A percentile compares a stretch with the other conserved stretches of the same genome.
Evolutionary conservation across 2,113 vertebrate genomes (phyloP).

Genomic region (Verasper variegatus): DNA sequence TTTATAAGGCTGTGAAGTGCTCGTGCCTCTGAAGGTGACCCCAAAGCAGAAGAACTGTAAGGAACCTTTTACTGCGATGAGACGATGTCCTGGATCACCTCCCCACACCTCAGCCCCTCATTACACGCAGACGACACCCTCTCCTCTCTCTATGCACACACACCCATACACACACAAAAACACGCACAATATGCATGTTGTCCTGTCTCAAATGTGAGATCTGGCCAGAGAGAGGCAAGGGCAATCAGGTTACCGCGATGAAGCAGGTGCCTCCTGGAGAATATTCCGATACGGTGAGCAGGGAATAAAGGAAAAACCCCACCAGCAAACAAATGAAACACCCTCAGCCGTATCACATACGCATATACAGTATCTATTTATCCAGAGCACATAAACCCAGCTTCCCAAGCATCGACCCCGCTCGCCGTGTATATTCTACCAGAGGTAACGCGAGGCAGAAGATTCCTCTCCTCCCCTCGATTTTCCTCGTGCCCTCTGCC

Average conservation of each 20-base stretch:
- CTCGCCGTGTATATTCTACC: slow-evolving; percentile 11
- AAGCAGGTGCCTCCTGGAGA: slow-evolving; percentile 18
- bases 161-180: neutral
- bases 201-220: neutral
- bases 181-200: neutral
- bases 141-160: neutral
- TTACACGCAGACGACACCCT: slow-evolving; percentile 19
- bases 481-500: slow-evolving; percentile 54
- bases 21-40: slow-evolving; percentile 69
- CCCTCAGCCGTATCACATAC: slow-evolving; percentile 4
- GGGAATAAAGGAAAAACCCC: neutral
- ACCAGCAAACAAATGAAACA: slow-evolving; percentile 15
- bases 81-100: slow-evolving; percentile 62
- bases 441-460: slow-evolving; percentile 30
- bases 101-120: slow-evolving; percentile 37
- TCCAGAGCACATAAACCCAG: slow-evolving; percentile 37
- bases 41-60: slow-evolving; percentile 24
- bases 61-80: slow-evolving; percentile 71
- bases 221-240: slow-evolving; percentile 11
- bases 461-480: slow-evolving; percentile 54
- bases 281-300: neutral
- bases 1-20: slow-evolving; percentile 64
- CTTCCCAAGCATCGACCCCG: neutral
- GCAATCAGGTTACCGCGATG: slow-evolving; percentile 35
- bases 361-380: slow-evolving; percentile 19